Evolutionary conservation across 2,113 vertebrate genomes (phyloP).

Genomic region (Ceratotherium simum): DNA sequence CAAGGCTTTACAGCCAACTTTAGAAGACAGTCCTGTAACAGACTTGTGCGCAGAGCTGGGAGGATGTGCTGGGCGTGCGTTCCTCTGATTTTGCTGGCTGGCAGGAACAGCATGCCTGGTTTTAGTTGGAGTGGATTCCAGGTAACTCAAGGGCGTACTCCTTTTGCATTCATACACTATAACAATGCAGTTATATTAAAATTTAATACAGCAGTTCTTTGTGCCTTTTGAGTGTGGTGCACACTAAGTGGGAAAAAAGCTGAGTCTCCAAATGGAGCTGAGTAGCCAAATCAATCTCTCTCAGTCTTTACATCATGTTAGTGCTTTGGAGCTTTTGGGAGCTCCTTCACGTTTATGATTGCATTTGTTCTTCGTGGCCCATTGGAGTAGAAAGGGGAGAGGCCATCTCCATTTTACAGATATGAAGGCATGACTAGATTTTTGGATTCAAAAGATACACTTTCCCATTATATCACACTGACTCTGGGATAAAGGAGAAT

Average conservation of each 20-base stretch:
- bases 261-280: neutral
- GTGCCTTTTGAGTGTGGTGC: neutral
- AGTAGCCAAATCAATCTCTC: neutral
- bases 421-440: neutral
- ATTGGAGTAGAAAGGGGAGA: neutral
- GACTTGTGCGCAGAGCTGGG: neutral
- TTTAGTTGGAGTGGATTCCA: neutral
- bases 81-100: neutral
- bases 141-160: neutral
- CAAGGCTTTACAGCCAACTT: neutral
- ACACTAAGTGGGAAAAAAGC: neutral
- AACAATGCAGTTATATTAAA: slow-evolving; percentile 30
- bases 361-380: neutral
- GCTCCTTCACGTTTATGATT: neutral
- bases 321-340: neutral
- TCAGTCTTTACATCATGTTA: neutral
- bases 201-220: neutral
- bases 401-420: neutral
- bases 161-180: neutral
- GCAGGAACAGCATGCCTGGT: neutral
- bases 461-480: neutral
- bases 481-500: neutral
- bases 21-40: slow-evolving; percentile 1
- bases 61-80: neutral
- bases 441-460: neutral